phyloP scores from a whole-genome alignment of 35 echinoderm and acorn worm genomes.

The Amphiura filiformis region DNA sequence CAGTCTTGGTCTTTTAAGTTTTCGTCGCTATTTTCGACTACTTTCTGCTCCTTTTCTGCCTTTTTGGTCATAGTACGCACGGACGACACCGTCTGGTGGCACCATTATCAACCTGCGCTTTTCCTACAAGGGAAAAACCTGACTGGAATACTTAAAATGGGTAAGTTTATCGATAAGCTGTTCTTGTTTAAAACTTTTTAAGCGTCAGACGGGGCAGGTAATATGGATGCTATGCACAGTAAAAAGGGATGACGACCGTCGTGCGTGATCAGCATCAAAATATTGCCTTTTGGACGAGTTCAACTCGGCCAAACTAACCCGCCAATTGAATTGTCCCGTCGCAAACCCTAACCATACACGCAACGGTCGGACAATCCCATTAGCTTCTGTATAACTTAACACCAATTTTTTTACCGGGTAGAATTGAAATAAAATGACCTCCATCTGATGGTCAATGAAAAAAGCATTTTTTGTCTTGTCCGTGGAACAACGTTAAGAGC shows the following conservation, averaged over 20 bases:
- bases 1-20: not conserved
- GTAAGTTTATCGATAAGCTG: not conserved
- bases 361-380: not conserved
- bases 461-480: conserved; percentile 4
- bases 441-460: not conserved
- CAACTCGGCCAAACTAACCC: not conserved
- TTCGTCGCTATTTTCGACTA: not conserved
- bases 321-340: not conserved
- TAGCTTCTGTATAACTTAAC: not conserved
- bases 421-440: not conserved
- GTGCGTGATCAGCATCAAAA: not conserved
- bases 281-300: not conserved
- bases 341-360: not conserved
- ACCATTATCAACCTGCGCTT: not conserved
- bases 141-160: not conserved
- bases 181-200: not conserved
- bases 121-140: not conserved
- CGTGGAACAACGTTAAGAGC: not conserved
- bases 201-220: not conserved
- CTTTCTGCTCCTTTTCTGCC: not conserved
- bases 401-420: not conserved
- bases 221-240: not conserved
- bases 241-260: not conserved
- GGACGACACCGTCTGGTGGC: not conserved
- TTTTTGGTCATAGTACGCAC: conserved; percentile 6